Evolutionary conservation across 2,888 invertebrate species (phyloP), one percentile per base, ranked within the genome.

Genomic region (Helicoverpa assulta): DNA sequence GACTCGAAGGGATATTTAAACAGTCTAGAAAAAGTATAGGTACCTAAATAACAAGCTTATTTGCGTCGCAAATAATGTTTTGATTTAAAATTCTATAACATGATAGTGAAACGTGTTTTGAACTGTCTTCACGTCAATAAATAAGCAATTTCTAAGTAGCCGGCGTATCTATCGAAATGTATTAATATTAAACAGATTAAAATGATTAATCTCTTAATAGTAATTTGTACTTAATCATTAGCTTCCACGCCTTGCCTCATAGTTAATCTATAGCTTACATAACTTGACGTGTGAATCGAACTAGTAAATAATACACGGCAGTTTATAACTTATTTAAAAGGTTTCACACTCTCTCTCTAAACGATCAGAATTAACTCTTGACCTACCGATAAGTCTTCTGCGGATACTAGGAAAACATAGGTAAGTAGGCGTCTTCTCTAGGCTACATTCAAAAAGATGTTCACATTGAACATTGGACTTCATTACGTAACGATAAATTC

Each of bases 131-230:
- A 51, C 50, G 58, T 66, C 70, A 79, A 53, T 64, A 67, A 57
- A 66, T 76, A 71, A 80, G 37, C 63, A 61, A 77, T 67, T 14
- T 26, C 53, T 56, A 54, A 21, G 56, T 53, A 51, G 56, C 59
- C 43, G 16, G n/a, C 19, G 47, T 68, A 21, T 18, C 53, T 53
- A 75, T 43, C 29, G 50, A 64, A 60, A 52, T 71, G 52, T 43
- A 67, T 63, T 64, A 69, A 67, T 71, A 66, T 68, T 71, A 8
- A 70, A 76, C 71, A 70, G 66, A 75, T 75, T 72, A 72, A 56
- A 40, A 58, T 53, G 65, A 58, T 60, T 63, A 67, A 70, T 56
- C 19, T n/a, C 57, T 57, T 58, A 52, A 21, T 43, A 58, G 47
- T 58, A 18, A 72, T 74, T 72, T 78, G 19, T 50, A 59, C 65